Percentiles rank a stretch among this genome's conserved stretches.
phyloP scores from a whole-genome alignment of 35 echinoderm and acorn worm genomes.

The Strongylocentrotus purpuratus region DNA sequence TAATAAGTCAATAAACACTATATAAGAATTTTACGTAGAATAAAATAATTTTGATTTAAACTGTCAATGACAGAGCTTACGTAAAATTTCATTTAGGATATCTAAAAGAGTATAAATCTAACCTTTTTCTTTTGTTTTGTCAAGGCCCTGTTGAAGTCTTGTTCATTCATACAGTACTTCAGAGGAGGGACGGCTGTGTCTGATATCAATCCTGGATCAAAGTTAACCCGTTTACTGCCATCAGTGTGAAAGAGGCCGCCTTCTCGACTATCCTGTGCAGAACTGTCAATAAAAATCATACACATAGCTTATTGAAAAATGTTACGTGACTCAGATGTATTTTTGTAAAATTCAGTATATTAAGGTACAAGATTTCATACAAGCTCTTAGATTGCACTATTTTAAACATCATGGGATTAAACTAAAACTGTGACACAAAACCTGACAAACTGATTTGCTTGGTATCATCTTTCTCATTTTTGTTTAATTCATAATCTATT shows the following conservation, averaged over 20 bases:
- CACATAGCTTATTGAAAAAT: neutral
- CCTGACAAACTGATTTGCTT: too few relatives aligned
- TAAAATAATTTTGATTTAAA: too few relatives aligned
- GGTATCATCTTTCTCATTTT: too few relatives aligned
- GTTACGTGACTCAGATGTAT: neutral
- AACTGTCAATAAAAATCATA: neutral
- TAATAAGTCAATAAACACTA: neutral
- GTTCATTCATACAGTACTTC: constrained; percentile 80
- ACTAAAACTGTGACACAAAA: too few relatives aligned
- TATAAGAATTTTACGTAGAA: too few relatives aligned
- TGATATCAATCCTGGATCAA: neutral
- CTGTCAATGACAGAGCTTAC: too few relatives aligned
- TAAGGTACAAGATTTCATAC: too few relatives aligned
- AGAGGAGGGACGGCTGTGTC: constrained; percentile 40
- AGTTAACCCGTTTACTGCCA: constrained; percentile 28
- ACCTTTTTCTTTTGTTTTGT: constrained; percentile 92
- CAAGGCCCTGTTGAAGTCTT: constrained; percentile 71
- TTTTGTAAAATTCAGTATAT: too few relatives aligned
- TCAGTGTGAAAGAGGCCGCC: neutral
- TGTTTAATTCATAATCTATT: too few relatives aligned
- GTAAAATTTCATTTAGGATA: neutral
- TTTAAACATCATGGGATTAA: too few relatives aligned
- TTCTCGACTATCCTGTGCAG: neutral
- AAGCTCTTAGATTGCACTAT: too few relatives aligned
- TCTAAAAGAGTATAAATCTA: neutral